These are phyloP conservation scores for Embidobia sp. DNA, from an alignment of 2,888 invertebrate genomes.

Conservation along the genomic window DNA sequence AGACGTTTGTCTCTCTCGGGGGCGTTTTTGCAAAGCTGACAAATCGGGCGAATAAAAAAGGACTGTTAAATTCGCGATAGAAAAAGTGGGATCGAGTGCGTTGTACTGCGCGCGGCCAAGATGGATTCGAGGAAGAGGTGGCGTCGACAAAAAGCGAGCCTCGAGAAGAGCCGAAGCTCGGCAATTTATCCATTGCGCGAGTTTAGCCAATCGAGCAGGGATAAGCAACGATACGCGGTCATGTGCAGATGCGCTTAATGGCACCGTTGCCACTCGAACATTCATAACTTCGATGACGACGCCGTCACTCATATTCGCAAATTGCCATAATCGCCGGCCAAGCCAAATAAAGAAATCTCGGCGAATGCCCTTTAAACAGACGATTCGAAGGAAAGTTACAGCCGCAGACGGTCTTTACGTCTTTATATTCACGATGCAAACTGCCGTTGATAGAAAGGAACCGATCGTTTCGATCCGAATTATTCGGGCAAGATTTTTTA, in stretches of 20 bases:
- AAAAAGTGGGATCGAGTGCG: slow-evolving; percentile 15
- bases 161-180: slow-evolving; percentile 39
- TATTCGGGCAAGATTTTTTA: too few relatives aligned
- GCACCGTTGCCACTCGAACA: slow-evolving; percentile 52
- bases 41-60: slow-evolving; percentile 22
- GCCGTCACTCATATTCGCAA: slow-evolving; percentile 43
- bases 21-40: slow-evolving; percentile 19
- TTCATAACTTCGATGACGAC: slow-evolving; percentile 45
- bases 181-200: slow-evolving; percentile 63
- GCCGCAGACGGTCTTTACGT: too few relatives aligned
- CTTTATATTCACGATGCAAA: too few relatives aligned
- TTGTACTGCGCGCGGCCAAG: slow-evolving; percentile 6
- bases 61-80: slow-evolving; percentile 10
- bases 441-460: too few relatives aligned
- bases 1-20: too few relatives aligned
- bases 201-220: slow-evolving; percentile 60
- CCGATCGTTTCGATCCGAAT: too few relatives aligned
- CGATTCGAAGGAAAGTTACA: neutral
- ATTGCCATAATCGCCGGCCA: slow-evolving; percentile 54
- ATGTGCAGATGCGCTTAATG: slow-evolving; percentile 43
- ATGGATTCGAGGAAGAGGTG: slow-evolving; percentile 40
- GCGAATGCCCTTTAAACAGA: slow-evolving; percentile 22
- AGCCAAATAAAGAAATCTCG: slow-evolving; percentile 61
- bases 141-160: slow-evolving; percentile 39
- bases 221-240: slow-evolving; percentile 9